Evolutionary conservation across 2,113 vertebrate species (phyloP).

Genomic region (Percina caprodes): DNA sequence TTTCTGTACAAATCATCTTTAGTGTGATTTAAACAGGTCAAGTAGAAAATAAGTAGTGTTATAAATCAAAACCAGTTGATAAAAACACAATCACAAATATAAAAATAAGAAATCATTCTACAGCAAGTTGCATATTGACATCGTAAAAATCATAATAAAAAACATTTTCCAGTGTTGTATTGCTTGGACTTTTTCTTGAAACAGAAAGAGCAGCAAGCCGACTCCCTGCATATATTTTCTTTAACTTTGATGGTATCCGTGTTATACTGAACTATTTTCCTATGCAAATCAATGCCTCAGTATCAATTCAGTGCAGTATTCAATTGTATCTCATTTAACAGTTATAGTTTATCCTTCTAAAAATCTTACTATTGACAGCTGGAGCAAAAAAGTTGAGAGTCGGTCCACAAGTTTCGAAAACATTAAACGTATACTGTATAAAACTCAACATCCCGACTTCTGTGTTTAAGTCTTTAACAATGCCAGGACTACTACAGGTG

Average conservation of each 20-base stretch:
- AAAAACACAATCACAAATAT: conserved; percentile 58
- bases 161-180: conserved; percentile 71
- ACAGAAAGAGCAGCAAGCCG: conserved; percentile 26
- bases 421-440: background rate
- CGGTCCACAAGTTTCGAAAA: background rate
- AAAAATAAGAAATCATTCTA: conserved; percentile 49
- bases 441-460: background rate
- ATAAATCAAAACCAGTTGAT: conserved; percentile 43
- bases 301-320: background rate
- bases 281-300: background rate
- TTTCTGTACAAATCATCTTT: conserved; percentile 30
- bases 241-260: background rate
- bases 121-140: conserved; percentile 57
- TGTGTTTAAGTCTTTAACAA: background rate
- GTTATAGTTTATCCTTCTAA: background rate
- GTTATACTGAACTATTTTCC: background rate
- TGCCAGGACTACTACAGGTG: background rate
- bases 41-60: conserved; percentile 61
- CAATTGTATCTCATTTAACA: background rate
- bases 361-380: background rate
- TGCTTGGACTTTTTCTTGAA: conserved; percentile 70
- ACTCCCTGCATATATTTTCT: background rate
- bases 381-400: background rate
- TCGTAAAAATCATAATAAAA: conserved; percentile 80
- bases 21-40: conserved; percentile 4